Evolutionary conservation across 30 jellyfish, hydroid and myxozoan genomes (phyloP).

Genomic region (Turritopsis dohrnii): DNA sequence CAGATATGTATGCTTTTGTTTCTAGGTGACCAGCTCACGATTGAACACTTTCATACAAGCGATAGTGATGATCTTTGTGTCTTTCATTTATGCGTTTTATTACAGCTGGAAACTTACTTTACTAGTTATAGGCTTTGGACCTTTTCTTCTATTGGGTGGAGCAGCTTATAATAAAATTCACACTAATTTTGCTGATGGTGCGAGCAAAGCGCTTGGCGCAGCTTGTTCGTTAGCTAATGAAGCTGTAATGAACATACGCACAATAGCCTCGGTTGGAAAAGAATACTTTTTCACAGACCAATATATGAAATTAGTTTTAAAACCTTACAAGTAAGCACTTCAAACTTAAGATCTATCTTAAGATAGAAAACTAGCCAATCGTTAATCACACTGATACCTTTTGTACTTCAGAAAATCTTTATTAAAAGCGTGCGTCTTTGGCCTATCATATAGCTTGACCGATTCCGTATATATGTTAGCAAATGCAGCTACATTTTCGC

Average conservation of each 20-base stretch:
- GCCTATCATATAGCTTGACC: constrained; percentile 71
- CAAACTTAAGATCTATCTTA: too few species aligned
- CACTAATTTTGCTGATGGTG: constrained; percentile 22
- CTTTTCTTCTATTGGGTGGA: constrained; percentile 17
- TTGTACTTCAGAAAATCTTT: constrained; percentile 47
- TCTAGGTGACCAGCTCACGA: constrained; percentile 41
- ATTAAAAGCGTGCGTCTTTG: constrained; percentile 48
- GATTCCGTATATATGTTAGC: constrained; percentile 59
- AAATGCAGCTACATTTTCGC: constrained; percentile 86
- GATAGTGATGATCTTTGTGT: constrained; percentile 1
- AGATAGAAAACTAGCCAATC: too few species aligned
- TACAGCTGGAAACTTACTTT: constrained; percentile 38
- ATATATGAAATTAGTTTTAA: constrained; percentile 28
- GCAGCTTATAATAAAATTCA: background rate
- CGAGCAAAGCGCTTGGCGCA: background rate
- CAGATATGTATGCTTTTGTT: background rate
- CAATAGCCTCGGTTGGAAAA: constrained; percentile 81
- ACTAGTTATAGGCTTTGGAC: constrained; percentile 21
- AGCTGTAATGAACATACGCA: constrained; percentile 67
- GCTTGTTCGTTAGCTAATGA: constrained; percentile 62
- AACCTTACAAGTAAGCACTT: constrained; percentile 43
- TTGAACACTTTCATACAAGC: constrained; percentile 18
- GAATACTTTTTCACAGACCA: constrained; percentile 51
- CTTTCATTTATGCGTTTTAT: constrained; percentile 5
- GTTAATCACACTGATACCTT: background rate